phyloP scores from a whole-genome alignment of 2,888 invertebrate genomes.

The Buathra laborator region DNA sequence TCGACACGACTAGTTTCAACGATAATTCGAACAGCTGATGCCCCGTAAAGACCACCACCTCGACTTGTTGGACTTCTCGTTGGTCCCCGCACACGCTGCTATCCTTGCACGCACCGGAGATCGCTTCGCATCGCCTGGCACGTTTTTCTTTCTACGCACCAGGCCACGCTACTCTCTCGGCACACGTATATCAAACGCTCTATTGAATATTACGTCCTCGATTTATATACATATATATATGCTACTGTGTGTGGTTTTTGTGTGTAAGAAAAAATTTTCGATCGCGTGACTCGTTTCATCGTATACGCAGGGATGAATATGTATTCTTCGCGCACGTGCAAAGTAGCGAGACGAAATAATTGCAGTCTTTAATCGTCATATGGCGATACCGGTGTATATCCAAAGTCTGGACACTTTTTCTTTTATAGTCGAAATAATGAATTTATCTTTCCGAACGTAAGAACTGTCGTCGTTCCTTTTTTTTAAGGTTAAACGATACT shows the following conservation, averaged over 20 bases:
- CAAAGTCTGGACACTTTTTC: not conserved
- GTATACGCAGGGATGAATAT: not conserved
- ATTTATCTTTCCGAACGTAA: not conserved
- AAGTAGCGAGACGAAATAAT: slow-evolving; percentile 40
- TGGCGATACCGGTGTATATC: not conserved
- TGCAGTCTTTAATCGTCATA: slow-evolving; percentile 21
- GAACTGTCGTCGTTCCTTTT: not conserved
- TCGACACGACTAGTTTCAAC: slow-evolving; percentile 69
- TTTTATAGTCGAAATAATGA: not conserved
- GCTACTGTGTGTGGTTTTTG: too few species aligned
- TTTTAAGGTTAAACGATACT: not conserved
- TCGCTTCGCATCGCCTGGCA: slow-evolving; percentile 30
- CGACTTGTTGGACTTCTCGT: slow-evolving; percentile 72
- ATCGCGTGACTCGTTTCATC: slow-evolving; percentile 28
- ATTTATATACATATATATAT: not conserved
- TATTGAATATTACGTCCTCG: slow-evolving; percentile 22
- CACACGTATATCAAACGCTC: slow-evolving; percentile 8
- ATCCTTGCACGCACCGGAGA: slow-evolving; percentile 26
- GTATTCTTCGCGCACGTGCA: slow-evolving; percentile 31
- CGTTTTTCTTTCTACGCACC: slow-evolving; percentile 37
- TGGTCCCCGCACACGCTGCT: slow-evolving; percentile 62
- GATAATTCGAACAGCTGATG: slow-evolving; percentile 84
- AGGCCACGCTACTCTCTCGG: slow-evolving; percentile 12
- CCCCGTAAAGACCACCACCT: slow-evolving; percentile 73
- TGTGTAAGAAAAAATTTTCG: slow-evolving; percentile 5